Conservation (phyloP, 2,113 vertebrate genomes). For the Brachirus orientalis region DNA sequence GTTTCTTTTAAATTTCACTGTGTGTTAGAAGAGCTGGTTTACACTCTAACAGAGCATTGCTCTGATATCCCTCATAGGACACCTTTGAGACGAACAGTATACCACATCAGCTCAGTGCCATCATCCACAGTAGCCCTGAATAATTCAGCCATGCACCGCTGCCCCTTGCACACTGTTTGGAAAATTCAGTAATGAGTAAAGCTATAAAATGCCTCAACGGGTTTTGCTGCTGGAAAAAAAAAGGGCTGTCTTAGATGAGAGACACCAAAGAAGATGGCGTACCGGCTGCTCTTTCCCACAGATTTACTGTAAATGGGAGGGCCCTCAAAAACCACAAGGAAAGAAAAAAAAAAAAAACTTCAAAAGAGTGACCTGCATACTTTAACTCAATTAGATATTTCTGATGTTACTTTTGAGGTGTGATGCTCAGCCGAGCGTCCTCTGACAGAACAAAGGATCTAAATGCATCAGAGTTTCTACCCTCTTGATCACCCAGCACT, state of each 20-base stretch:
- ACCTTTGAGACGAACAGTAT: constrained; percentile 86
- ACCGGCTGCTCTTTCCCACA: constrained; percentile 20
- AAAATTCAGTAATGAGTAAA: constrained; percentile 92
- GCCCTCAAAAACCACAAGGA: constrained; percentile 16
- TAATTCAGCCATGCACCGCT: constrained; percentile 91
- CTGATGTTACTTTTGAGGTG: constrained; percentile 78
- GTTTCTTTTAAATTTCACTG: constrained; percentile 72
- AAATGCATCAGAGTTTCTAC: constrained; percentile 40
- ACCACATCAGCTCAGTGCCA: constrained; percentile 80
- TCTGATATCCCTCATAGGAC: constrained; percentile 86
- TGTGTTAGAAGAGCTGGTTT: constrained; percentile 91
- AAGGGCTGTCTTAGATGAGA: constrained; percentile 37
- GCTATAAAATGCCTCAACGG: constrained; percentile 85
- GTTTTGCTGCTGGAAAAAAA: constrained; percentile 38
- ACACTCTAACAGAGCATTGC: constrained; percentile 83
- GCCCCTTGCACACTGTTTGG: constrained; percentile 89
- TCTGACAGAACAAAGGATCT: constrained; percentile 68
- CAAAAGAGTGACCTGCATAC: constrained; percentile 72
- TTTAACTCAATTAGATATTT: constrained; percentile 77
- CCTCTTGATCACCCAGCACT: constrained; percentile 67
- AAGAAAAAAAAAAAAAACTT: constrained; percentile 45
- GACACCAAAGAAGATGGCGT: constrained; percentile 41
- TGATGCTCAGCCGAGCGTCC: constrained; percentile 69
- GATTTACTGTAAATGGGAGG: constrained; percentile 51
- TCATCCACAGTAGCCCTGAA: constrained; percentile 87